phyloP scores from a whole-genome alignment of 2,888 invertebrate species.

The Drosophila demipolita region DNA sequence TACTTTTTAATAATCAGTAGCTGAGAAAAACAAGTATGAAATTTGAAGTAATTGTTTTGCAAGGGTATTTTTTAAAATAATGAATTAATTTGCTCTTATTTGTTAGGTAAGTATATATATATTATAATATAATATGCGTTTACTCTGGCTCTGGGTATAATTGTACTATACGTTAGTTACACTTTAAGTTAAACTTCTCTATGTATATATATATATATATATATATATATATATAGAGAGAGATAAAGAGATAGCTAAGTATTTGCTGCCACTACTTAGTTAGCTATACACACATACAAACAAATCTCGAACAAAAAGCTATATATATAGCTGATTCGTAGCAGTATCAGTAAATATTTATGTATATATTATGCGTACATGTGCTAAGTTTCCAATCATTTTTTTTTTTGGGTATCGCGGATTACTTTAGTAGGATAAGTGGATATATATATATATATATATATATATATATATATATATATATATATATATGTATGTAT shows the following conservation, averaged over 20 bases:
- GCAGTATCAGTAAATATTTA: background rate
- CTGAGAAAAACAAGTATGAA: background rate
- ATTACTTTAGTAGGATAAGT: conserved; percentile 38
- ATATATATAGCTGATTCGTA: conserved; percentile 1
- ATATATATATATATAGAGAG: conserved; percentile 2
- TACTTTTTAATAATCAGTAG: conserved; percentile 31
- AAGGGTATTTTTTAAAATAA: conserved; percentile 28
- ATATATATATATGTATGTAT: conserved; percentile 56
- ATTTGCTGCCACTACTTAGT: conserved; percentile 38
- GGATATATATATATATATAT: conserved; percentile 53
- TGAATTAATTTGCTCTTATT: conserved; percentile 28
- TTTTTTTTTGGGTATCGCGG: conserved; percentile 25
- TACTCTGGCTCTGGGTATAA: conserved; percentile 48
- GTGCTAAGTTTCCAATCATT: conserved; percentile 18
- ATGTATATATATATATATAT: conserved; percentile 16
- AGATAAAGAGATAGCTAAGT: conserved; percentile 10
- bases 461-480: conserved; percentile 61
- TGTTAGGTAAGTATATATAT: conserved; percentile 10
- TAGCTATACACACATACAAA: conserved; percentile 39
- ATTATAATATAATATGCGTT: conserved; percentile 28
- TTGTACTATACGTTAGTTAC: conserved; percentile 65
- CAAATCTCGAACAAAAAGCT: conserved; percentile 28
- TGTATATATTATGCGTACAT: conserved; percentile 17
- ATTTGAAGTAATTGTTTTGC: conserved; percentile 7
- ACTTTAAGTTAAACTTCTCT: conserved; percentile 31